These are phyloP conservation scores for Anguilla pacifica DNA, from an alignment of 2,797 vertebrate species.

Conservation along the genomic window DNA sequence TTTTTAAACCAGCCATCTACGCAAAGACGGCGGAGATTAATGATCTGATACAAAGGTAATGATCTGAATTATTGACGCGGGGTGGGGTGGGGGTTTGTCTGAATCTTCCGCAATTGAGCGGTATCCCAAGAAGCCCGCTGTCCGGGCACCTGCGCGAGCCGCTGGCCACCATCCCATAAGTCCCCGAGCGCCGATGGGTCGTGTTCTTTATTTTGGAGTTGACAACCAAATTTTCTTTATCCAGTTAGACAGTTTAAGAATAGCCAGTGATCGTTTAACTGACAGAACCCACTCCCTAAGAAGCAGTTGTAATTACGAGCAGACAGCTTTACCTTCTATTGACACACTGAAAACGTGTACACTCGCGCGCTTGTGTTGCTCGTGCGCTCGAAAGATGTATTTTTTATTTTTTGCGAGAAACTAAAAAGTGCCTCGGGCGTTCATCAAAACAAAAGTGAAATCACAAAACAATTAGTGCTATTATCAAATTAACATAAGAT, in stretches of 20 bases:
- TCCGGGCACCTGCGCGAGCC: background rate
- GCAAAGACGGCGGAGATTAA: background rate
- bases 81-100: background rate
- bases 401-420: background rate
- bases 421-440: background rate
- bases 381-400: background rate
- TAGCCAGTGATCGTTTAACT: background rate
- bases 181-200: background rate
- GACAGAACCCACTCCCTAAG: background rate
- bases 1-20: constrained; percentile 12
- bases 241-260: background rate
- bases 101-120: background rate
- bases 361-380: background rate
- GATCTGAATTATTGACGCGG: background rate
- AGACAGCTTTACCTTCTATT: background rate
- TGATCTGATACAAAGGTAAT: background rate
- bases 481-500: background rate
- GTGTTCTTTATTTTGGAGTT: background rate
- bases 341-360: background rate
- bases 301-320: background rate
- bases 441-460: background rate
- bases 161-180: background rate
- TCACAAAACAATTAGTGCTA: background rate
- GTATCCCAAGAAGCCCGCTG: background rate
- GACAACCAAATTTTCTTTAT: background rate